A percentile compares a stretch with the other conserved stretches of the same genome.
Conservation (phyloP, 2,888 invertebrate genomes). For the Drosophila flavopinicola region DNA sequence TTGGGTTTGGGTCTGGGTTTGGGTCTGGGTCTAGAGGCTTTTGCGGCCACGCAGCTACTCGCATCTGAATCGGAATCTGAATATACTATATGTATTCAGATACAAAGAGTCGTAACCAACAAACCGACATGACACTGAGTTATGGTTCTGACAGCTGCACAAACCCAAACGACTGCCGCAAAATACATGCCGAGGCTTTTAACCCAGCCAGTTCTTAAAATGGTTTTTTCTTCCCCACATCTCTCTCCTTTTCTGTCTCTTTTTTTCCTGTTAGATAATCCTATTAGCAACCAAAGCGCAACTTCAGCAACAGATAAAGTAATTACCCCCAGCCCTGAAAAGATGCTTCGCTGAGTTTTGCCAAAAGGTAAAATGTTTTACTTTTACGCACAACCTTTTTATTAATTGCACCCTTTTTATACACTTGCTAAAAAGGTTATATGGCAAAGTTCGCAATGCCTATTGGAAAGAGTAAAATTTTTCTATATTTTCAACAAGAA, state of each 20-base stretch:
- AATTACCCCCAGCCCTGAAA: slow-evolving; percentile 62
- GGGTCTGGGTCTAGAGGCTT: slow-evolving; percentile 63
- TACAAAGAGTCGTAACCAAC: slow-evolving; percentile 48
- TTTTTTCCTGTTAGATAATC: slow-evolving; percentile 63
- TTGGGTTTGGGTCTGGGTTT: too few relatives aligned
- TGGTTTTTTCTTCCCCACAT: too few relatives aligned
- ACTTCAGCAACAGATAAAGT: slow-evolving; percentile 79
- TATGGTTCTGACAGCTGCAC: slow-evolving; percentile 79
- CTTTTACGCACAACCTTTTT: slow-evolving; percentile 52
- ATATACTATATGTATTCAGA: slow-evolving; percentile 44
- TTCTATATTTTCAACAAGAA: too few relatives aligned
- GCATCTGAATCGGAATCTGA: slow-evolving; percentile 45
- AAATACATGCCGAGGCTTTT: slow-evolving; percentile 47
- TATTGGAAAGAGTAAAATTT: too few relatives aligned
- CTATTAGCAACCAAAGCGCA: slow-evolving; percentile 74
- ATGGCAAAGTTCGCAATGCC: slow-evolving; percentile 1
- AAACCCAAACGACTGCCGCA: slow-evolving; percentile 46
- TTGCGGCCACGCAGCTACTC: slow-evolving; percentile 66
- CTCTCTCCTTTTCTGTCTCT: slow-evolving; percentile 27
- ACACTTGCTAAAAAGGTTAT: slow-evolving; percentile 24
- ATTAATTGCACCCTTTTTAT: slow-evolving; percentile 42
- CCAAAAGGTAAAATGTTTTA: slow-evolving; percentile 60
- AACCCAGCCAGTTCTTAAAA: slow-evolving; percentile 28
- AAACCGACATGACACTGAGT: slow-evolving; percentile 76
- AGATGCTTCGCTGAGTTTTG: slow-evolving; percentile 61